Evolutionary conservation across 2,797 vertebrate genomes (phyloP).

Genomic region (Poecile montanus): DNA sequence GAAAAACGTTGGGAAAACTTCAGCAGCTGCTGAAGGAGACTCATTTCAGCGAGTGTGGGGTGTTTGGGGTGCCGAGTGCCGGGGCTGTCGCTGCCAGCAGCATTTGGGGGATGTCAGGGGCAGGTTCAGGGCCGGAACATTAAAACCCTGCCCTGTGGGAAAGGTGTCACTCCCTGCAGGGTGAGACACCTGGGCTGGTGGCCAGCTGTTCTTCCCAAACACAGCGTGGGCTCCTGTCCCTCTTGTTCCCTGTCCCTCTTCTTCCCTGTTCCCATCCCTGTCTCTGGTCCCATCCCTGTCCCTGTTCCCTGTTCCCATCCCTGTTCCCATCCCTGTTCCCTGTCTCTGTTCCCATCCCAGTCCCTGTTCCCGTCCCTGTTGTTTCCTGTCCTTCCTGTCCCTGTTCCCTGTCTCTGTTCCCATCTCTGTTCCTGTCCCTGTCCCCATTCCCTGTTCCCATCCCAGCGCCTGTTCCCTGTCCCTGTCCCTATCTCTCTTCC

Average conservation of each 20-base stretch:
- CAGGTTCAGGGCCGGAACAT: neutral
- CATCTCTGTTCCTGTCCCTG: neutral
- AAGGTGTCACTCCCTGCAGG: neutral
- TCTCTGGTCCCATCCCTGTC: neutral
- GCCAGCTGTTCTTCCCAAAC: neutral
- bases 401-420: too few species aligned
- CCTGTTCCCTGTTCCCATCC: neutral
- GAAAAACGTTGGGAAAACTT: neutral
- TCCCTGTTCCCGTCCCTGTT: neutral
- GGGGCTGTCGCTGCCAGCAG: neutral
- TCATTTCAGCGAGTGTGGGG: rapidly evolving
- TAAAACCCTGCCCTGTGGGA: neutral
- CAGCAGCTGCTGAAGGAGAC: neutral
- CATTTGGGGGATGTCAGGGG: neutral
- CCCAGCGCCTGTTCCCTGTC: neutral
- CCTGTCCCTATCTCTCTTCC: neutral
- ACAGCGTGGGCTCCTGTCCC: rapidly evolving
- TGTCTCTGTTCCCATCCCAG: neutral
- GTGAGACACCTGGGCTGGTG: rapidly evolving
- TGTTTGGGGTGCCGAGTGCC: rapidly evolving
- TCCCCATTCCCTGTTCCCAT: neutral
- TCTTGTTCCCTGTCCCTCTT: neutral
- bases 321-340: neutral
- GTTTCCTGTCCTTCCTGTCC: too few species aligned
- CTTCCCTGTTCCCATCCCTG: too few species aligned